Conservation (phyloP, 2,113 vertebrate genomes). For the Sorex araneus region DNA sequence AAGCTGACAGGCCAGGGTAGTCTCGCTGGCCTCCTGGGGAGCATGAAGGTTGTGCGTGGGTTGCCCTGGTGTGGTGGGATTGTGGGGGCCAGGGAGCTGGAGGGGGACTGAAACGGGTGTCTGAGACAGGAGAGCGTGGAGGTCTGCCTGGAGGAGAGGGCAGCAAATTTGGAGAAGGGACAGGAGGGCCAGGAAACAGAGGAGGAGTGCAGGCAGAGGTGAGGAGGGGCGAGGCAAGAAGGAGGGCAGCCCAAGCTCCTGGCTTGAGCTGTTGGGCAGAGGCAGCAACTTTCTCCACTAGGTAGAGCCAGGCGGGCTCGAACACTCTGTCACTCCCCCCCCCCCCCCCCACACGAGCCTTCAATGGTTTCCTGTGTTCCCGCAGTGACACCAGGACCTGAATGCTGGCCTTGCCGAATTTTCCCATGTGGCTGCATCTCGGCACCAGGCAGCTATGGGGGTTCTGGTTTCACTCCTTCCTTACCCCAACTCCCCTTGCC, state of each 20-base stretch:
- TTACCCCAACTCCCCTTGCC: neutral
- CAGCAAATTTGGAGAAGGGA: neutral
- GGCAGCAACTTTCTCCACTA: neutral
- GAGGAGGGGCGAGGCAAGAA: neutral
- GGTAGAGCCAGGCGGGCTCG: neutral
- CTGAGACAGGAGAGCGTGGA: neutral
- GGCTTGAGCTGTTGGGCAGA: too few relatives aligned
- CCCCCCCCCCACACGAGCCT: too few relatives aligned
- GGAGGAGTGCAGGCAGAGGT: neutral
- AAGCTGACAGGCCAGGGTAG: neutral
- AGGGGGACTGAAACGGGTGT: neutral
- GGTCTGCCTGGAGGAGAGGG: neutral
- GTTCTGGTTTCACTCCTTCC: neutral
- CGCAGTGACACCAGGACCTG: too few relatives aligned
- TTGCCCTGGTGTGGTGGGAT: neutral
- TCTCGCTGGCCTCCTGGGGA: neutral
- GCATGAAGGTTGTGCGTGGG: neutral
- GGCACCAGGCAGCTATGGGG: fast-evolving
- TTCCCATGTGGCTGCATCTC: neutral
- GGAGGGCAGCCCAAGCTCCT: neutral
- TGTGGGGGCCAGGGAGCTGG: neutral
- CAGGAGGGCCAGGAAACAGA: neutral
- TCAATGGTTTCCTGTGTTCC: too few relatives aligned
- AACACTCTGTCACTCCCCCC: too few relatives aligned
- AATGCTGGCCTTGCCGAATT: too few relatives aligned